phyloP scores from a whole-genome alignment of 1,140 invertebrate species.

The Orius insidiosus region DNA sequence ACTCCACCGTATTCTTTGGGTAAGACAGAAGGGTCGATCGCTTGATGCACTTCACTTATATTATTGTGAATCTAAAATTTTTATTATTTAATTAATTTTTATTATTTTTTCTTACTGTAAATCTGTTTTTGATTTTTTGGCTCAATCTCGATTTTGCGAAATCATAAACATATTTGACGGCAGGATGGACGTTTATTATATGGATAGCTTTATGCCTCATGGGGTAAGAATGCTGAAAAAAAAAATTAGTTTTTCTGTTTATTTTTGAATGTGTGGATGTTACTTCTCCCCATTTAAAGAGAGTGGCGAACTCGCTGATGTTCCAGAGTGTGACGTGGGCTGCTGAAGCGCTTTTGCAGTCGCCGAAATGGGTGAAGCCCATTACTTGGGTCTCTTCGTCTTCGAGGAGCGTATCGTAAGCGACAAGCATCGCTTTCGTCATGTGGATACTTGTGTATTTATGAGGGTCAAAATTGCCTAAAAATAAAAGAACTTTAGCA shows the following conservation, averaged over 20 bases:
- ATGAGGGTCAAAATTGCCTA: slow-evolving; percentile 42
- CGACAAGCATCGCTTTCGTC: slow-evolving; percentile 42
- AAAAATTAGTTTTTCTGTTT: too few species aligned
- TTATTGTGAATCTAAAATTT: slow-evolving; percentile 46
- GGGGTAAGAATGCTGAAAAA: slow-evolving; percentile 50
- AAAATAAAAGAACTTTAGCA: too few species aligned
- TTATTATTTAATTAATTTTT: too few species aligned
- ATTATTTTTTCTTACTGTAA: slow-evolving; percentile 31
- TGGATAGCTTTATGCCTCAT: slow-evolving; percentile 57
- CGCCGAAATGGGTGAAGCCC: slow-evolving; percentile 48
- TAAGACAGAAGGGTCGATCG: slow-evolving; percentile 43
- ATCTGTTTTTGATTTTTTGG: slow-evolving; percentile 45
- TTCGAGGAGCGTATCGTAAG: slow-evolving; percentile 53
- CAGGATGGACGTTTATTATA: slow-evolving; percentile 45
- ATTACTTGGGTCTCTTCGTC: slow-evolving; percentile 53
- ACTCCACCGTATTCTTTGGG: slow-evolving; percentile 66
- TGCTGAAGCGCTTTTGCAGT: slow-evolving; percentile 35
- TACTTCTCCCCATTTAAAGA: slow-evolving; percentile 52
- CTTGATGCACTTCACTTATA: slow-evolving; percentile 44
- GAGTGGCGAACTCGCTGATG: slow-evolving; percentile 41
- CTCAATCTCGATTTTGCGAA: slow-evolving; percentile 47
- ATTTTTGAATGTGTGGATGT: too few species aligned
- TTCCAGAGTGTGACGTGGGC: slow-evolving; percentile 46
- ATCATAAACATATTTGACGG: slow-evolving; percentile 50
- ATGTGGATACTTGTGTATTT: slow-evolving; percentile 44